Evolutionary conservation across 2,113 vertebrate species (phyloP).

Genomic region (Cichladusa arquata): DNA sequence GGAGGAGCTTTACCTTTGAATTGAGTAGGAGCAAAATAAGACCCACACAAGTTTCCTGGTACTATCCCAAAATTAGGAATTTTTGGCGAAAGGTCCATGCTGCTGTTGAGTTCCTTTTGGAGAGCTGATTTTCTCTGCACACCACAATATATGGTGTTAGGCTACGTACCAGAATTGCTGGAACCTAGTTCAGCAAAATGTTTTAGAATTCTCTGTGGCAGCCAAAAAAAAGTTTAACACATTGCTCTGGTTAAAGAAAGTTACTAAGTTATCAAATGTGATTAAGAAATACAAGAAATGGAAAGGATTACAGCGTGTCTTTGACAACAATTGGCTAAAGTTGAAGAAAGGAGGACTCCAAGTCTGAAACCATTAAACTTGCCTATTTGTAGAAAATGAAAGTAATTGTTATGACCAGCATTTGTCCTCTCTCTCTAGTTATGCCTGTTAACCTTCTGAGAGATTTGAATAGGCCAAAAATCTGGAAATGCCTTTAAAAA

Average conservation of each 20-base stretch:
- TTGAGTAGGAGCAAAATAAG: not conserved
- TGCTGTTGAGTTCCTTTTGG: conserved; percentile 26
- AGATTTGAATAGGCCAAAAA: not conserved
- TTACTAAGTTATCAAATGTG: conserved; percentile 43
- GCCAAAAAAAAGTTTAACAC: conserved; percentile 40
- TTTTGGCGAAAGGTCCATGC: conserved; percentile 6
- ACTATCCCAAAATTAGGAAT: conserved; percentile 6
- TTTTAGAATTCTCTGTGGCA: conserved; percentile 36
- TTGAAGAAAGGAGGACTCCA: not conserved
- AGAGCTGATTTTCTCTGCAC: conserved; percentile 21
- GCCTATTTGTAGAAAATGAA: conserved; percentile 19
- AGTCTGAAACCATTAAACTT: not conserved
- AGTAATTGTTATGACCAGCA: not conserved
- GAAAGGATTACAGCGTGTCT: conserved; percentile 62
- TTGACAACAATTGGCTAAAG: conserved; percentile 31
- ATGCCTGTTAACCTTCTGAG: not conserved
- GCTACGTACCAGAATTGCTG: conserved; percentile 45
- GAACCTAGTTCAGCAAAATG: conserved; percentile 53
- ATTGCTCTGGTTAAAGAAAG: conserved; percentile 62
- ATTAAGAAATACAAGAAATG: conserved; percentile 66
- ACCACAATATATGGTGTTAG: conserved; percentile 48
- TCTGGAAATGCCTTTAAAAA: not conserved
- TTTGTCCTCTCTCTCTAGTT: not conserved
- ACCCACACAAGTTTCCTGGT: conserved; percentile 44
- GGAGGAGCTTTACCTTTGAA: conserved; percentile 4